A percentile compares a stretch with the other conserved stretches of the same genome.
phyloP scores from a whole-genome alignment of 2,888 invertebrate genomes.

The Himalopsyche tibetana region DNA sequence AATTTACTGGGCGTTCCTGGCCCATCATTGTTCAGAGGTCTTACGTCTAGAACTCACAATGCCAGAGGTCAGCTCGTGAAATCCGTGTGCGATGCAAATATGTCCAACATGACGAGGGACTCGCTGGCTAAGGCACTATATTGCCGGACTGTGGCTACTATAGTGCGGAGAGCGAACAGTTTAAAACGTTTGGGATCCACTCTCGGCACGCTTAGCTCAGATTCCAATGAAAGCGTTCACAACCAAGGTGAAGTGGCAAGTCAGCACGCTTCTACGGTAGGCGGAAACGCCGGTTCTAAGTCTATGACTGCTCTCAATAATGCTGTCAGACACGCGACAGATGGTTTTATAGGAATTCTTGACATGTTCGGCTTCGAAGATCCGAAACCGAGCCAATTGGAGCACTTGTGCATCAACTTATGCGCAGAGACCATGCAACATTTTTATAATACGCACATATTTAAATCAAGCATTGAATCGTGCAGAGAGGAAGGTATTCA shows the following conservation, averaged over 20 bases:
- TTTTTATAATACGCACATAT: constrained; percentile 97
- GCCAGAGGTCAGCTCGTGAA: constrained; percentile 87
- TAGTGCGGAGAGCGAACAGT: constrained; percentile 94
- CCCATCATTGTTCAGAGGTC: constrained; percentile 85
- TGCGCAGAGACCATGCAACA: constrained; percentile 99
- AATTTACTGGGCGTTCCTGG: constrained; percentile 85
- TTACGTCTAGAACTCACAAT: constrained; percentile 89
- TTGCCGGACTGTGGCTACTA: constrained; percentile 95
- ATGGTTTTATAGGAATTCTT: constrained; percentile 95
- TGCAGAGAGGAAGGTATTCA: constrained; percentile 95
- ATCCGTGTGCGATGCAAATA: constrained; percentile 88
- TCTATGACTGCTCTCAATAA: constrained; percentile 95
- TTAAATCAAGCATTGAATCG: constrained; percentile 95
- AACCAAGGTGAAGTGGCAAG: constrained; percentile 90
- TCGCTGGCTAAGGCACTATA: constrained; percentile 94
- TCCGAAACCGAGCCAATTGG: constrained; percentile 91
- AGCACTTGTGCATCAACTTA: constrained; percentile 95
- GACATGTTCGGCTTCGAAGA: constrained; percentile 99
- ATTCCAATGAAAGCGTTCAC: constrained; percentile 94
- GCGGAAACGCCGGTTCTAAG: constrained; percentile 88
- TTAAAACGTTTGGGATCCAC: constrained; percentile 90
- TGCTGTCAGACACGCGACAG: constrained; percentile 94
- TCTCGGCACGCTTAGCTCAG: constrained; percentile 90
- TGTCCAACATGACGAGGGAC: constrained; percentile 92
- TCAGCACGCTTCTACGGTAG: constrained; percentile 90